Percentiles rank a stretch among this genome's conserved stretches.
phyloP scores from a whole-genome alignment of 2,113 vertebrate genomes.

The Platysteira castanea region DNA sequence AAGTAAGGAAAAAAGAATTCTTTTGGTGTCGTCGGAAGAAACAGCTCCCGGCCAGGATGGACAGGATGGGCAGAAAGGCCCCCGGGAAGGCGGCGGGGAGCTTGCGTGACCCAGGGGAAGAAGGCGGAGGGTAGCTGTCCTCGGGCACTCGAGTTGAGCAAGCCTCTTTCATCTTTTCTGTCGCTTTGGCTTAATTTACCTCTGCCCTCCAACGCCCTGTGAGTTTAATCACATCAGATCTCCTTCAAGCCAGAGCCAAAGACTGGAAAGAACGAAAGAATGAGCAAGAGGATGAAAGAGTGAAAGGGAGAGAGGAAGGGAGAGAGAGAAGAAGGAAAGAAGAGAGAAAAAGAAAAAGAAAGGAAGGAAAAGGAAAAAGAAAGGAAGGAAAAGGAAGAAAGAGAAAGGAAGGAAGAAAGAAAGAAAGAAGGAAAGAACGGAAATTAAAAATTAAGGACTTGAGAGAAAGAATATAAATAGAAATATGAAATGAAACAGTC shows the following conservation, averaged over 20 bases:
- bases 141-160: background rate
- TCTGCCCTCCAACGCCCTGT: constrained; percentile 29
- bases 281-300: background rate
- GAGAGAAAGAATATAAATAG: background rate
- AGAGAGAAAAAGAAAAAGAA: background rate
- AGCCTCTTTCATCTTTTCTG: constrained; percentile 58
- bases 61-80: background rate
- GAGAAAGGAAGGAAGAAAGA: background rate
- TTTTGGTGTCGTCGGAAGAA: background rate
- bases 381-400: no score
- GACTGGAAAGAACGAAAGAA: constrained; percentile 31
- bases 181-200: constrained; percentile 58
- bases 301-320: background rate
- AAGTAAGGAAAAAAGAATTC: fast-evolving
- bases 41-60: background rate
- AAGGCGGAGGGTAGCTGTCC: background rate
- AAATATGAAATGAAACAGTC: background rate
- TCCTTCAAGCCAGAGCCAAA: constrained; percentile 35
- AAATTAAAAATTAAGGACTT: fast-evolving
- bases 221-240: constrained; percentile 58
- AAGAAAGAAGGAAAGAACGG: background rate
- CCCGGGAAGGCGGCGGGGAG: background rate
- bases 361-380: no score
- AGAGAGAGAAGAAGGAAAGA: background rate
- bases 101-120: constrained; percentile 1